A percentile compares a stretch with the other conserved stretches of the same genome.
phyloP scores from a whole-genome alignment of 2,113 vertebrate genomes.

The Pelecanoides urinatrix region DNA sequence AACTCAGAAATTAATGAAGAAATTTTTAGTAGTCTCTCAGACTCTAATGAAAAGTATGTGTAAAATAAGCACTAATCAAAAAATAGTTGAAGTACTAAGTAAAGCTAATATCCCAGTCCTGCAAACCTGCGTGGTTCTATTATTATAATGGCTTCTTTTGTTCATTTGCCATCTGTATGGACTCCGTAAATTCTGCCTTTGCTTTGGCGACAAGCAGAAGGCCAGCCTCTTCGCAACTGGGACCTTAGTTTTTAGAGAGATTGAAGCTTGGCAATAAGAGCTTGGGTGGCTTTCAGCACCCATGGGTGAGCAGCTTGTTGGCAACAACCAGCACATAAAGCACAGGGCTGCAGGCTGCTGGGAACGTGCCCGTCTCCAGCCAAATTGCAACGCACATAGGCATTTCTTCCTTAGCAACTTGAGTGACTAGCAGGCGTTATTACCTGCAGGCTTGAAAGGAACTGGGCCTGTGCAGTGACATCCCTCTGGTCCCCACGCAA shows the following conservation, averaged over 20 bases:
- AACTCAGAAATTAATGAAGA: background rate
- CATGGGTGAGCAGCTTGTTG: background rate
- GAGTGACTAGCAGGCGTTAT: background rate
- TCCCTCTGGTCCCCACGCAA: background rate
- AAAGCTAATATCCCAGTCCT: background rate
- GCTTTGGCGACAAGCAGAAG: background rate
- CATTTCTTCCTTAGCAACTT: background rate
- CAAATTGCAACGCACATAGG: accelerated
- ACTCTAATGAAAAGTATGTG: background rate
- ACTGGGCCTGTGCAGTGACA: too few species aligned
- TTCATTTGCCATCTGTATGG: background rate
- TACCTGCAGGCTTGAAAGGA: background rate
- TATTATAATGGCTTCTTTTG: background rate
- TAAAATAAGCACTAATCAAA: background rate
- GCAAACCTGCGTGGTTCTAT: accelerated
- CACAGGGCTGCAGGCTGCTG: background rate
- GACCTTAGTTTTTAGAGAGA: background rate
- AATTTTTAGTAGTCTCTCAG: background rate
- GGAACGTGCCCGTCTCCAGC: background rate
- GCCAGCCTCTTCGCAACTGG: background rate
- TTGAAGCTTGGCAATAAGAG: background rate
- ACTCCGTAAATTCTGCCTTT: background rate
- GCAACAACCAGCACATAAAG: background rate
- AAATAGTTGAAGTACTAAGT: background rate
- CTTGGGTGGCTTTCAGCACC: background rate